Base-by-base conservation (phyloP, 2,797 vertebrate species). In the Anolis apletophallus region DNA sequence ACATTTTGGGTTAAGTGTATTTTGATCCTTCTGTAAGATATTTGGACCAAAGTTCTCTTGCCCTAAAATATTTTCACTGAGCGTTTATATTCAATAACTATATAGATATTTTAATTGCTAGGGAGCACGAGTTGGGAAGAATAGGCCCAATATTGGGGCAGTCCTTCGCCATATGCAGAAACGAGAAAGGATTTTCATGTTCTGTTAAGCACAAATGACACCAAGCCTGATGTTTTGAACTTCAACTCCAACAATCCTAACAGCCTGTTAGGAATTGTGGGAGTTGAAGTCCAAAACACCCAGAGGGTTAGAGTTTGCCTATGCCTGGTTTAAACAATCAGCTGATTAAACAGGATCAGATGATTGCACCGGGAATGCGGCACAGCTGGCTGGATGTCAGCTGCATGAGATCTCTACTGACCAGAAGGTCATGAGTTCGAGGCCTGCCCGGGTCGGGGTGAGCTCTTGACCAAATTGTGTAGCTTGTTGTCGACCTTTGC, bases 1-100 rank as follows among this genome's bases (percentile, higher is more conserved):
- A 46, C 5, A 6, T 46, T 46, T 46, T 46, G 46, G 7, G 7
- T 3, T 6, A 46, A 46, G 46, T 57, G 88, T 79, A n/a, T 12
- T 87, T 87, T 82, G 46, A 46, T 46, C 55, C 57, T 55, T 13
- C 3, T 17, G 3, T 75, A 11, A 52, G 17, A 74, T 71, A 64
- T 80, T 75, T 61, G 71, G 74, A 34, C n/a, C 0, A 16, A 29
- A 72, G 23, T 92, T 85, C 74, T 81, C 3, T 88, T 67, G 34
- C 81, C 77, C 64, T 73, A 83, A 17, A 10, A 2, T 13, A 59
- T 29, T 12, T 29, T 12, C 55, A 57, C 55, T 57, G 16, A 12
- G 12, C 13, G 11, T 10, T 26, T 61, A 32, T 21, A 69, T 19
- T 69, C 57, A 61, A 75, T n/a, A 81, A 9, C 29, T 80, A 14